Evolutionary conservation across 2,888 invertebrate genomes (phyloP), one percentile per base, ranked within the genome.

Genomic region (Rotaria sp.): DNA sequence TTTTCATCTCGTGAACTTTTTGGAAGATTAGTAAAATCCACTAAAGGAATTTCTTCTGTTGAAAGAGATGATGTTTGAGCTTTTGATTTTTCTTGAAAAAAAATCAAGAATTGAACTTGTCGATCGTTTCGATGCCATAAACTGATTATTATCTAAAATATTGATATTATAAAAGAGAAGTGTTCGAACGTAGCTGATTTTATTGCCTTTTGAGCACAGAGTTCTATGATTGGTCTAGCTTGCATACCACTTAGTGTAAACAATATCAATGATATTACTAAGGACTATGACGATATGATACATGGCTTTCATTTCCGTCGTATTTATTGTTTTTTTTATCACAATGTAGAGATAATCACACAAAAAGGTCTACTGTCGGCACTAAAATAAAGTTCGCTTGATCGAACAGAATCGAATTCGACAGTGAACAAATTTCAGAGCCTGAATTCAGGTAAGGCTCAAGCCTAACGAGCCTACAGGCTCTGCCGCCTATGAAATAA

Each of bases 31-130:
- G 26, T n/a, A 4, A n/a, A n/a, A 57, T 57, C 57, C 24, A 57
- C 57, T 24, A 7, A 57, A 57, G 24, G n/a, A n/a, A 57, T 57
- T n/a, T 57, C 57, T 57, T 57, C 57, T 57, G n/a, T 57, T 57
- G 57, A n/a, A n/a, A 57, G n/a, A n/a, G 8, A 13, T 57, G 57
- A 24, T 57, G 57, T 24, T 57, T 24, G 57, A 57, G n/a, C 57
- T 57, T 57, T 57, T 57, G n/a, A 57, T 57, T 57, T 57, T 57
- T n/a, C n/a, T 57, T 57, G n/a, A n/a, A 57, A 57, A 57, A 57
- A 7, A n/a, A 57, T 57, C 57, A n/a, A 57, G 26, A 57, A 57
- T 57, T 21, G n/a, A 57, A 15, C 57, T 24, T 3, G 57, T 2
- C 13, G 57, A 57, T 57, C 26, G 11, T 57, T n/a, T 57, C 24